Conservation (phyloP, 2,113 vertebrate species). For the Orcinus orca region DNA sequence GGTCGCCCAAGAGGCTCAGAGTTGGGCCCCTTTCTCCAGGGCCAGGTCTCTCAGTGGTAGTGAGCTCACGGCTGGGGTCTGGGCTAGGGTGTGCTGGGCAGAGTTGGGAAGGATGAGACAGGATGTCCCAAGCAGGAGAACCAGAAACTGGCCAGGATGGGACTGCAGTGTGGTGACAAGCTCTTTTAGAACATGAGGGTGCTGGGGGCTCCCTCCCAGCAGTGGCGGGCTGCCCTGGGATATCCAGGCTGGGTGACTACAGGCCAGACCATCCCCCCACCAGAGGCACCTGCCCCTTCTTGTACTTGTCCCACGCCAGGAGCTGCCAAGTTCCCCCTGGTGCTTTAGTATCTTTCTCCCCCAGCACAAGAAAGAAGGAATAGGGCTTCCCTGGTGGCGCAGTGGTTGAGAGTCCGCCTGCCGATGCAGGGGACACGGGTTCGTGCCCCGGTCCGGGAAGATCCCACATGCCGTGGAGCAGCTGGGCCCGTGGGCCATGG, state of each 20-base stretch:
- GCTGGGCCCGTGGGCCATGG: too few species aligned
- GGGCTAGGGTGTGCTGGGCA: not conserved
- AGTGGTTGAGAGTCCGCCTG: too few species aligned
- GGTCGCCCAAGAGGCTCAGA: not conserved
- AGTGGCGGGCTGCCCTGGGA: fast-evolving
- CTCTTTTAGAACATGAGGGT: not conserved
- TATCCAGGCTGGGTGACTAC: not conserved
- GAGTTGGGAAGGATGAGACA: not conserved
- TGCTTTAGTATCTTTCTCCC: not conserved
- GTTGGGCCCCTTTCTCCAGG: not conserved
- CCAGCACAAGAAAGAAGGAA: not conserved
- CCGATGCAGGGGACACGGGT: too few species aligned
- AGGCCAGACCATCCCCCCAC: not conserved
- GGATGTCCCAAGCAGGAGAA: not conserved
- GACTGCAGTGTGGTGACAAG: fast-evolving
- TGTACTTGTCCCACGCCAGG: not conserved
- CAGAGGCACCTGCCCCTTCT: not conserved
- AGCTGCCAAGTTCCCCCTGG: not conserved
- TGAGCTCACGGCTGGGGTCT: not conserved
- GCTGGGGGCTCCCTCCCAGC: not conserved
- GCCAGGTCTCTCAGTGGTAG: not conserved
- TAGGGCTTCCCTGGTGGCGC: too few species aligned
- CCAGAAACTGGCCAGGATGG: not conserved
- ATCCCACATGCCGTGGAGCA: too few species aligned
- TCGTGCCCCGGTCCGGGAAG: too few species aligned